phyloP scores from a whole-genome alignment of 2,888 invertebrate genomes.

The Belgica antarctica region DNA sequence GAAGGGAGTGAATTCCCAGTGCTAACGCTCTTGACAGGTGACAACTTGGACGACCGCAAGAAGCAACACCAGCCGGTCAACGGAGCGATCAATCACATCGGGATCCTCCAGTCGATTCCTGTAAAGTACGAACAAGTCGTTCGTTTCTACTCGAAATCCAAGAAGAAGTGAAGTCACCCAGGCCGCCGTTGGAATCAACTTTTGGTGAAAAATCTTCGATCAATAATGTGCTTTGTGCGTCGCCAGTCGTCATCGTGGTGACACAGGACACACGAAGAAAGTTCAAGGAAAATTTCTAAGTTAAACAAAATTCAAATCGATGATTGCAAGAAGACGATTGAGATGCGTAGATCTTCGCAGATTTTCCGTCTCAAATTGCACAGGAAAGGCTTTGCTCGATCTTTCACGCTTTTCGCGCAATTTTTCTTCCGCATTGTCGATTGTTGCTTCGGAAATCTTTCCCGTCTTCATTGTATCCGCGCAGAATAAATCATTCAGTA shows the following conservation, averaged over 20 bases:
- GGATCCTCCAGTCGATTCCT: conserved; percentile 76
- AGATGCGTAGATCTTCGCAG: no score
- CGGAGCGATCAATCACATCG: conserved; percentile 71
- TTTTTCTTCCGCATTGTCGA: background rate
- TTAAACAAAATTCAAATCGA: conserved; percentile 9
- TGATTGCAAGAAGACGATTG: background rate
- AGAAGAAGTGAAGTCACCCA: conserved; percentile 55
- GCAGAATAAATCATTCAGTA: background rate
- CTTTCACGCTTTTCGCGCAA: conserved; percentile 6
- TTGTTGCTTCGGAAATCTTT: background rate
- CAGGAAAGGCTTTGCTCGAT: no score
- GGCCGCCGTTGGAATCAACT: background rate
- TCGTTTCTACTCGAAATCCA: conserved; percentile 83
- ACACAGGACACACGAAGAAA: background rate
- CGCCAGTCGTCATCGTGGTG: background rate
- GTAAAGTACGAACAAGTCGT: conserved; percentile 78
- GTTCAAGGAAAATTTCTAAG: conserved; percentile 24
- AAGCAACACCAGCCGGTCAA: conserved; percentile 55
- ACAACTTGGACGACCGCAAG: conserved; percentile 53
- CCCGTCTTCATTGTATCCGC: background rate
- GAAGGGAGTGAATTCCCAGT: conserved; percentile 54
- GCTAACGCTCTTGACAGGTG: conserved; percentile 76
- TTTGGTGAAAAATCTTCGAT: conserved; percentile 22
- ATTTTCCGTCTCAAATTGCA: background rate
- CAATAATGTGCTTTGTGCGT: background rate